Conservation (phyloP, 2,113 vertebrate genomes). For the Danio rerio region DNA sequence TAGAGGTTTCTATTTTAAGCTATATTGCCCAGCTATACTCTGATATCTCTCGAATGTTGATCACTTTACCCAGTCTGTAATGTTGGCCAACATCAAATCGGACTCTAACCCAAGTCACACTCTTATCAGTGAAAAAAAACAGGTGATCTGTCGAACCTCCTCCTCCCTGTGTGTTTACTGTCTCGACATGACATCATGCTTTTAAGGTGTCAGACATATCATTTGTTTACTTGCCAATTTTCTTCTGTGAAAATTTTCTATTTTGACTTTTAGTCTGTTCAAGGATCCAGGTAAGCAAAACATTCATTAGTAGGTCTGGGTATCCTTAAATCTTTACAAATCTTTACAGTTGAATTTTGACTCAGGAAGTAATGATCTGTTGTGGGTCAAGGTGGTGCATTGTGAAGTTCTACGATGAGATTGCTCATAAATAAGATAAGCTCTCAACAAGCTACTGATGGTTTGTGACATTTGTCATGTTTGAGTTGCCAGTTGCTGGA, state of each 20-base stretch:
- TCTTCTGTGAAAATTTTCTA: background rate
- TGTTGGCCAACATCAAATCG: conserved; percentile 21
- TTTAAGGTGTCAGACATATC: background rate
- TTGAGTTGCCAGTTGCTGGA: background rate
- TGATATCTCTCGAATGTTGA: background rate
- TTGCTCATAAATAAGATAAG: background rate
- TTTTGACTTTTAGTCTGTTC: background rate
- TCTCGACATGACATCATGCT: conserved; percentile 2
- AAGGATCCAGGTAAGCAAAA: background rate
- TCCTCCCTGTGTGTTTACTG: background rate
- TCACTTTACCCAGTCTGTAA: background rate
- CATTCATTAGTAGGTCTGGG: background rate
- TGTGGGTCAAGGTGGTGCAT: background rate
- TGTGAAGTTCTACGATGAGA: background rate
- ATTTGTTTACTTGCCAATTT: background rate
- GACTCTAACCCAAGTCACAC: conserved; percentile 19
- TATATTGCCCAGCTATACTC: background rate
- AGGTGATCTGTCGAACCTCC: conserved; percentile 6
- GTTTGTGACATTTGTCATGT: background rate
- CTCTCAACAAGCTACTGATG: no score
- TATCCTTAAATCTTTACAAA: background rate
- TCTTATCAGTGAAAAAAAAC: conserved; percentile 32
- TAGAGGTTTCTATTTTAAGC: background rate
- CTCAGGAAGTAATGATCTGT: background rate
- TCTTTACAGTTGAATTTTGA: background rate